Percentiles rank a stretch among this genome's conserved stretches.
These are phyloP conservation scores for Coilia nasus DNA, from an alignment of 2,797 vertebrate genomes.

Conservation along the genomic window DNA sequence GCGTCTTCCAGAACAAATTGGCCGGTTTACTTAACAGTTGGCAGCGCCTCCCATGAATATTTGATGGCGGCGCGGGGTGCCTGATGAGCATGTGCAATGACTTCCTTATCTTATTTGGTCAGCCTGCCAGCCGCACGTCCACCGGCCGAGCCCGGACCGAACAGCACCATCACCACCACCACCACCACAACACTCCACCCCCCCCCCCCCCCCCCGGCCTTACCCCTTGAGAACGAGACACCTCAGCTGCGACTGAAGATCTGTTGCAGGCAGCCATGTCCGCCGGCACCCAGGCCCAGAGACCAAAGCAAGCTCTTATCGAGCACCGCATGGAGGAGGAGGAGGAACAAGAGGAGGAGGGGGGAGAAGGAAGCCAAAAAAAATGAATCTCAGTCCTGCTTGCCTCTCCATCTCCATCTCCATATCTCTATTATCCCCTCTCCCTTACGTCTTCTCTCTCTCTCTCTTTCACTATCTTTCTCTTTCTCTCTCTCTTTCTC, in stretches of 20 bases:
- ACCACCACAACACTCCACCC: constrained; percentile 35
- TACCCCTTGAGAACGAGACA: constrained; percentile 41
- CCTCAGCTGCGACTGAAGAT: constrained; percentile 36
- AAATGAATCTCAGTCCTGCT: not conserved
- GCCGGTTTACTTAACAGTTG: constrained; percentile 80
- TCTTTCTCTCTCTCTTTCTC: not conserved
- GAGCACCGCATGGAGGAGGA: constrained; percentile 21
- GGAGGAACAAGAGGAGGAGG: constrained; percentile 12
- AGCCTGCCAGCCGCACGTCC: constrained; percentile 61
- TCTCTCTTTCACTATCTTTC: constrained; percentile 41
- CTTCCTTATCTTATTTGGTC: constrained; percentile 81
- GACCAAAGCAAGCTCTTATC: constrained; percentile 48
- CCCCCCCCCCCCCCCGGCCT: constrained; percentile 65
- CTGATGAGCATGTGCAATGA: constrained; percentile 69
- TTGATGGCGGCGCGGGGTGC: constrained; percentile 63
- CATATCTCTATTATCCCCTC: not conserved
- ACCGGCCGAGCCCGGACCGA: constrained; percentile 45
- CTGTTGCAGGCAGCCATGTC: constrained; percentile 30
- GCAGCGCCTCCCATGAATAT: constrained; percentile 79
- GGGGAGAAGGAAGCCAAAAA: not conserved
- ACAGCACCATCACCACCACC: no score
- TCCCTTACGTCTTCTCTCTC: constrained; percentile 36
- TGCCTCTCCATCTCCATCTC: constrained; percentile 7
- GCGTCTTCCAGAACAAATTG: constrained; percentile 80
- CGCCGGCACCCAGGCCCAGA: not conserved